phyloP scores from a whole-genome alignment of 2,888 invertebrate species.

The Rhingia rostrata region DNA sequence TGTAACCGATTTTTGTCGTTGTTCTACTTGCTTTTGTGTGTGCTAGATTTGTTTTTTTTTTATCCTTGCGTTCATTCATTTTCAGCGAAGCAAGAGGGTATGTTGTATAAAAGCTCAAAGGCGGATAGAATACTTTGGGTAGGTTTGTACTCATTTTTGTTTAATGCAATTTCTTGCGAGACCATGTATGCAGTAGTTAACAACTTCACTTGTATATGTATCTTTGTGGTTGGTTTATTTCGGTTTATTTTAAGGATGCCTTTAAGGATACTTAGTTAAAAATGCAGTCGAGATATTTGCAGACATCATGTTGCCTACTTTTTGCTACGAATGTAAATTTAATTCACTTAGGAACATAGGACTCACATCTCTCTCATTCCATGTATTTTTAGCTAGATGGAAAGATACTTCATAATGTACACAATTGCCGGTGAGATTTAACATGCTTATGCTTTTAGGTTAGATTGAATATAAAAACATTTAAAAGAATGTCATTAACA shows the following conservation, averaged over 20 bases:
- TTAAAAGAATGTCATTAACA: not conserved
- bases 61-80: slow-evolving; percentile 68
- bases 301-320: not conserved
- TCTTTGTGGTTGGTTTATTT: not conserved
- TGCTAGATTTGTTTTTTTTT: slow-evolving; percentile 46
- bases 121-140: slow-evolving; percentile 45
- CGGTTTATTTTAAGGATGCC: slow-evolving; percentile 24
- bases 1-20: slow-evolving; percentile 30
- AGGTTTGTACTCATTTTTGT: slow-evolving; percentile 43
- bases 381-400: slow-evolving; percentile 6
- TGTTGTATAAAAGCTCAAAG: slow-evolving; percentile 40
- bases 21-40: slow-evolving; percentile 35
- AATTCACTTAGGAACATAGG: not conserved
- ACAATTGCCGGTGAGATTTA: not conserved
- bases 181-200: not conserved
- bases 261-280: slow-evolving; percentile 24
- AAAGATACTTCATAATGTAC: slow-evolving; percentile 1
- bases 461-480: not conserved
- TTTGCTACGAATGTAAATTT: not conserved
- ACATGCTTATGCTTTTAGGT: slow-evolving; percentile 4
- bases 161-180: slow-evolving; percentile 54
- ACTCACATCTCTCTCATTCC: slow-evolving; percentile 2
- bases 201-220: not conserved
- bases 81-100: slow-evolving; percentile 24
- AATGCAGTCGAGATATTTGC: not conserved